Conservation (phyloP, 1,140 invertebrate genomes). For the Trichonephila clavipes region DNA sequence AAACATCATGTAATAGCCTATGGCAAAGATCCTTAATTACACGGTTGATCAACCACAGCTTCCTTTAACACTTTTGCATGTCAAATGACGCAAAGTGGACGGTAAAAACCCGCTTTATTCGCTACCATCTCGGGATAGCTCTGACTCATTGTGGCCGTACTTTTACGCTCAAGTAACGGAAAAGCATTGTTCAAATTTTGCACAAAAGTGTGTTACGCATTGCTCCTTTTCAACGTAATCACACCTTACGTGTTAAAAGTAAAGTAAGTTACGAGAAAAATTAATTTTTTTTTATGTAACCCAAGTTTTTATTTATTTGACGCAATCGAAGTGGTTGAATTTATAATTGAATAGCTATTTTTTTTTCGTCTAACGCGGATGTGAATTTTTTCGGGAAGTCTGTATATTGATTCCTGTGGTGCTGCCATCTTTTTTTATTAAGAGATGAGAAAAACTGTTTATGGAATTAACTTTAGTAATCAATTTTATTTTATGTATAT, state of each 20-base stretch:
- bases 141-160: slow-evolving; percentile 20
- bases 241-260: slow-evolving; percentile 20
- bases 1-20: neutral
- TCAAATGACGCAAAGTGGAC: neutral
- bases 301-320: neutral
- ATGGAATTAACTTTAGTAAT: too few relatives aligned
- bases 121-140: neutral
- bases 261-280: neutral
- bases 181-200: neutral
- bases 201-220: slow-evolving; percentile 16
- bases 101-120: slow-evolving; percentile 33
- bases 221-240: neutral
- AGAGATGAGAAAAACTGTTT: too few relatives aligned
- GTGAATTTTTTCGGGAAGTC: too few relatives aligned
- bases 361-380: too few relatives aligned
- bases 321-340: neutral
- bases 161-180: neutral
- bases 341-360: neutral
- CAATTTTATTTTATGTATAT: too few relatives aligned
- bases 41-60: slow-evolving; percentile 28
- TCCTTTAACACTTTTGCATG: slow-evolving; percentile 31
- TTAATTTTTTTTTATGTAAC: neutral
- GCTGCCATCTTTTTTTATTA: too few relatives aligned
- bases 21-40: slow-evolving; percentile 15
- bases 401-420: too few relatives aligned